Evolutionary conservation across 2,888 invertebrate species (phyloP).

Genomic region (Junonia oenone): DNA sequence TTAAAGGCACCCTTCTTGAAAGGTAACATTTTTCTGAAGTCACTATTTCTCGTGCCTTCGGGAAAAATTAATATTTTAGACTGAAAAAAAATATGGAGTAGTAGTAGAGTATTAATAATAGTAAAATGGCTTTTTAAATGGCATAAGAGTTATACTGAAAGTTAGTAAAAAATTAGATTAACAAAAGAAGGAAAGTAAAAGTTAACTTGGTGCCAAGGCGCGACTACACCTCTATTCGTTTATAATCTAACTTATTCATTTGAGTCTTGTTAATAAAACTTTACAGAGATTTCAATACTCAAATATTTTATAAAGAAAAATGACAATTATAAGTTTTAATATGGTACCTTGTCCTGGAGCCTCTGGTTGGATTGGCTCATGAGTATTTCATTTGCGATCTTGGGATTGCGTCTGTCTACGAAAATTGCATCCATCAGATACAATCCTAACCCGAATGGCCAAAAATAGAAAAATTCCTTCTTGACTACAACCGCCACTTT

Average conservation of each 20-base stretch:
- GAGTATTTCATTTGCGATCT: slow-evolving; percentile 77
- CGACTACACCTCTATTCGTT: too few species aligned
- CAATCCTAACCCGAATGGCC: slow-evolving; percentile 82
- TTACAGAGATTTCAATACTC: too few species aligned
- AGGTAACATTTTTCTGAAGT: slow-evolving; percentile 71
- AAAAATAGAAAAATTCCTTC: slow-evolving; percentile 81
- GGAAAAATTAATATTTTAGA: slow-evolving; percentile 85
- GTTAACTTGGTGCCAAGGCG: too few species aligned
- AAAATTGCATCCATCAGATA: slow-evolving; percentile 83
- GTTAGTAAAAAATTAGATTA: too few species aligned
- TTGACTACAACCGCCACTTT: slow-evolving; percentile 78
- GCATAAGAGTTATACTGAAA: too few species aligned
- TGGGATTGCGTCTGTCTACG: slow-evolving; percentile 81
- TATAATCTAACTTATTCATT: too few species aligned
- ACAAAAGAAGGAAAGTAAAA: too few species aligned
- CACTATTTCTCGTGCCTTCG: slow-evolving; percentile 83
- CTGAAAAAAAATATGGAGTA: slow-evolving; percentile 58
- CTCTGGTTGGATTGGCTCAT: slow-evolving; percentile 70
- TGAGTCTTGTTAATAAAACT: too few species aligned
- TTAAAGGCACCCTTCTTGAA: slow-evolving; percentile 86
- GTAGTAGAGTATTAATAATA: too few species aligned
- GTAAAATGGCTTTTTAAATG: too few species aligned
- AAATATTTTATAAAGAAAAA: too few species aligned
- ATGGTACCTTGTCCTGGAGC: slow-evolving; percentile 71
- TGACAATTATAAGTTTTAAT: background rate